Evolutionary conservation across 92 coral and sea anemone species (phyloP), one percentile per base, ranked within the genome.

Genomic region (Siderastrea siderea): DNA sequence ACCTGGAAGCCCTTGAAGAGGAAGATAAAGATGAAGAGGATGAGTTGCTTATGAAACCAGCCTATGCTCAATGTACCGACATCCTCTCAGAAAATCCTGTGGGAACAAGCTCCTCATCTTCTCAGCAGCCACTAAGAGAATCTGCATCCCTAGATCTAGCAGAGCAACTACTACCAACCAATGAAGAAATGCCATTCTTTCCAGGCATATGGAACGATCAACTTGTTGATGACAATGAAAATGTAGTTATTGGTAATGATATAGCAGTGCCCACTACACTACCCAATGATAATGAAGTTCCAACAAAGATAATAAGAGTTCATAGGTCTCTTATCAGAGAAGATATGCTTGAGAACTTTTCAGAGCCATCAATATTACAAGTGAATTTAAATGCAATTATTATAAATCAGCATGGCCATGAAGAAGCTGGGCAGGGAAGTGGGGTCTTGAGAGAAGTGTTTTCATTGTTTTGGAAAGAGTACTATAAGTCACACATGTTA

Each of bases 371-470:
- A 49, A 81, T 81, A 45, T 19, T 88, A 3, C 38, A 45, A 19
- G 52, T 15, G 16, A 82, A 50, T 69, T 82, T 53, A 71, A 52
- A 5, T 7, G 81, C 62, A 74, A 75, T 74, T 38, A 91, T 91
- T 82, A 88, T 91, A 79, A 65, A 91, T 88, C 79, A 78, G 47
- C 71, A 45, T 54, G 79, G 77, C 38, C 64, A 78, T 7, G 89
- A 83, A 77, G 94, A 84, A 67, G 68, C 46, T 50, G 94, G 92
- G 1, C 55, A 54, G 58, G 94, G 89, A 8, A 55, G 57, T 55
- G 94, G 94, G 48, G 92, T 91, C 47, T 77, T 91, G 44, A 84
- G 92, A 55, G 94, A 91, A 74, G 80, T 88, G 13, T 91, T 88
- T 59, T 59, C 89, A 8, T 57, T 79, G 58, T 91, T 91, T 82